Base-by-base conservation (phyloP, 2,113 vertebrate genomes). In the Poeciliopsis prolifica region DNA sequence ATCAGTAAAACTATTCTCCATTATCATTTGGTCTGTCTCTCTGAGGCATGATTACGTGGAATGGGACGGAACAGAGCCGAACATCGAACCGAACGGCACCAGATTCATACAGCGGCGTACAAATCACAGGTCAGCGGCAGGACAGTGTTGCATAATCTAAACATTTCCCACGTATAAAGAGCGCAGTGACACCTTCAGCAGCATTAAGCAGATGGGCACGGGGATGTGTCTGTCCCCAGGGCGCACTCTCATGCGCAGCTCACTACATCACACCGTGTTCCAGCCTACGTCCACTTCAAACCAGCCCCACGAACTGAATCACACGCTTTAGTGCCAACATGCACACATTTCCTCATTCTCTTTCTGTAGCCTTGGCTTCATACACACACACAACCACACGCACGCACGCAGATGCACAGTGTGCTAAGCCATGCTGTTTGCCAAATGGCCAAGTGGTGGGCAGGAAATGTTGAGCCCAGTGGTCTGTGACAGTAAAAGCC, bases 401-500 rank as follows among this genome's bases (percentile, higher is more conserved):
- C 40, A 64, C 2, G 35, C 61, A 58, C 62, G 35, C 68, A 66
- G 51, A 85, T 7, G 76, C 65, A 75, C 71, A 51, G 40, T 62
- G 77, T 66, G 80, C 69, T 79, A 72, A 78, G 77, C 61, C 83
- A 80, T 12, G 86, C 82, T 86, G 86, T 84, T 86, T 84, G 84
- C 87, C 88, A 88, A 90, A 91, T 88, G 88, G 85, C 72, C 69
- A 15, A 44, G 51, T 86, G 64, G 68, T 61, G 65, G 61, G 74
- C 79, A 75, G 79, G 74, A 91, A 84, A 87, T 85, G 85, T 88
- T 29, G 60, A 79, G 73, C 76, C 70, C 84, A 82, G 86, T 60
- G 48, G 78, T 78, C 75, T 89, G 81, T 90, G 86, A 86, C 87
- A 88, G 87, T 85, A 83, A 88, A 81, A 86, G 77, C 87, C 70